These are phyloP conservation scores for Epizoanthus fatuus DNA, from an alignment of 92 coral and sea anemone species.

Conservation along the genomic window DNA sequence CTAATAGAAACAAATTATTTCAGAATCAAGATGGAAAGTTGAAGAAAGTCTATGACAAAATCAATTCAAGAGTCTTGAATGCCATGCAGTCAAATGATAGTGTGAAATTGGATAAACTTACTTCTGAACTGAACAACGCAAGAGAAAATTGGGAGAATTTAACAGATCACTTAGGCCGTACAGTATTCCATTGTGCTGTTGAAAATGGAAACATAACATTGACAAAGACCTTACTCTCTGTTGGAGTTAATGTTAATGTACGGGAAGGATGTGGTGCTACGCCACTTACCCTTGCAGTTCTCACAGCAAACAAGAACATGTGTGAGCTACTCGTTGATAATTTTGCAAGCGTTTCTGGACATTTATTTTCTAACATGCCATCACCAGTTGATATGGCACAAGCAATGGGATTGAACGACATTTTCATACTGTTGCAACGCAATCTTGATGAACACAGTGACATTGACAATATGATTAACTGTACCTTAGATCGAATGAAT, in stretches of 20 bases:
- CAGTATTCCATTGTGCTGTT: no score
- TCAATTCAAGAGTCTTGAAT: slow-evolving; percentile 52
- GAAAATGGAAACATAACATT: neutral
- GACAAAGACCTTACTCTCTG: slow-evolving; percentile 42
- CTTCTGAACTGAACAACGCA: no score
- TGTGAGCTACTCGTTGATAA: slow-evolving; percentile 28
- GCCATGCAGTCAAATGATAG: slow-evolving; percentile 46
- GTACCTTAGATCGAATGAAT: neutral
- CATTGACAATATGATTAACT: slow-evolving; percentile 8
- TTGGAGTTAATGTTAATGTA: slow-evolving; percentile 44
- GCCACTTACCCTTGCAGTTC: slow-evolving; percentile 59
- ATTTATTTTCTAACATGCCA: slow-evolving; percentile 39
- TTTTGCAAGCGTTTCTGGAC: slow-evolving; percentile 45
- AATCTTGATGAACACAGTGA: neutral
- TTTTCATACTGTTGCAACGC: no score
- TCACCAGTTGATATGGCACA: slow-evolving; percentile 53
- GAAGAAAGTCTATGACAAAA: slow-evolving; percentile 32
- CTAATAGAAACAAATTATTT: slow-evolving; percentile 20
- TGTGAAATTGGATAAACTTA: slow-evolving; percentile 37
- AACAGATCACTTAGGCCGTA: no score
- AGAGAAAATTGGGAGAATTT: no score
- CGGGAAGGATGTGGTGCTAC: slow-evolving; percentile 66
- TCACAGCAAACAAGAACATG: slow-evolving; percentile 4
- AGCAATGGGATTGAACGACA: neutral
- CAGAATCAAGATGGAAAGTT: slow-evolving; percentile 55